A percentile compares a stretch with the other conserved stretches of the same genome.
phyloP scores from a whole-genome alignment of 2,888 invertebrate genomes.

The Tortrix viridana region DNA sequence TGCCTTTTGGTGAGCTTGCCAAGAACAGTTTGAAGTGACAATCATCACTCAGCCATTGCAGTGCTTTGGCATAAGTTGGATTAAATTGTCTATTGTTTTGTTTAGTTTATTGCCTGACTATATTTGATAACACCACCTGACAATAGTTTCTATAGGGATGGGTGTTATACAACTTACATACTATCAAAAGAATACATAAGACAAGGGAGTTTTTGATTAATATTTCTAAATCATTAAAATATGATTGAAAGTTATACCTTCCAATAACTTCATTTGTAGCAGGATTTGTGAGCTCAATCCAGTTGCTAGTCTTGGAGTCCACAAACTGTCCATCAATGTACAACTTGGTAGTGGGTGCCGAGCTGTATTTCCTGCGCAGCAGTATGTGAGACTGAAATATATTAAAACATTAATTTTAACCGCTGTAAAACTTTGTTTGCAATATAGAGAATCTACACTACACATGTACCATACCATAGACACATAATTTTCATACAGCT shows the following conservation, averaged over 20 bases:
- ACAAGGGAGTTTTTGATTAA: too few relatives aligned
- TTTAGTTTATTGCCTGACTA: too few relatives aligned
- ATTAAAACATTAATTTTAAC: not conserved
- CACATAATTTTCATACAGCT: slow-evolving; percentile 8
- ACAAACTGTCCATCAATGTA: slow-evolving; percentile 97
- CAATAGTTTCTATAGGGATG: too few relatives aligned
- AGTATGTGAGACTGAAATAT: slow-evolving; percentile 60
- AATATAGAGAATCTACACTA: not conserved
- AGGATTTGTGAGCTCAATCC: slow-evolving; percentile 98
- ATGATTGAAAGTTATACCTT: slow-evolving; percentile 73
- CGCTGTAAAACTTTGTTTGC: not conserved
- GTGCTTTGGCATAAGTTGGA: too few relatives aligned
- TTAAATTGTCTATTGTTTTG: too few relatives aligned
- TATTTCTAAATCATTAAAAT: not conserved
- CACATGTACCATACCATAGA: too few relatives aligned
- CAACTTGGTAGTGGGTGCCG: slow-evolving; percentile 92
- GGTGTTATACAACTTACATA: too few relatives aligned
- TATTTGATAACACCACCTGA: too few relatives aligned
- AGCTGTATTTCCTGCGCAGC: slow-evolving; percentile 76
- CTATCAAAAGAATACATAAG: too few relatives aligned
- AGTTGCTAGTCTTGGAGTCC: slow-evolving; percentile 96
- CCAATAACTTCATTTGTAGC: slow-evolving; percentile 94
- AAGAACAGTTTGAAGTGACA: too few relatives aligned
- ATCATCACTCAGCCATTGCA: too few relatives aligned
- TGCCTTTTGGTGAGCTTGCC: too few relatives aligned